phyloP scores from a whole-genome alignment of 2,797 vertebrate species.

The Emys orbicularis region DNA sequence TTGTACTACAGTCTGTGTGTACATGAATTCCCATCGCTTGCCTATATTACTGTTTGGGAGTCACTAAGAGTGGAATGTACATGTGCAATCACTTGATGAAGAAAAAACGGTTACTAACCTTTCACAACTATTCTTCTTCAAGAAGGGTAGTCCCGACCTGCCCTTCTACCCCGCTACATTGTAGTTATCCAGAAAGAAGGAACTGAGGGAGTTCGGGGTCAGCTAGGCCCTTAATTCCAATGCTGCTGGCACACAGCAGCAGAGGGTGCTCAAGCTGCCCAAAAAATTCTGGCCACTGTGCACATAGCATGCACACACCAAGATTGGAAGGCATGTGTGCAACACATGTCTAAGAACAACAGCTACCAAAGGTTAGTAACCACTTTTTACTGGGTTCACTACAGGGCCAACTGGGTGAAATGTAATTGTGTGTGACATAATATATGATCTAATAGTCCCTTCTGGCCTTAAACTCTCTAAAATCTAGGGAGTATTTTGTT shows the following conservation, averaged over 20 bases:
- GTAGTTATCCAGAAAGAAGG: background rate
- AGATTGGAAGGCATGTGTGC: background rate
- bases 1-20: too few species aligned
- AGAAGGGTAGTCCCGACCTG: background rate
- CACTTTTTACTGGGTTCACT: background rate
- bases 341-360: background rate
- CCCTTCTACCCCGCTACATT: too few species aligned
- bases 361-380: too few species aligned
- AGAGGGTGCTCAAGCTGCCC: background rate
- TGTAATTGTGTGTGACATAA: background rate
- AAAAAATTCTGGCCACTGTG: too few species aligned
- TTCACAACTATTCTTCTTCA: too few species aligned
- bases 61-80: too few species aligned
- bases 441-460: background rate
- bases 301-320: background rate
- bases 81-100: too few species aligned
- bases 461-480: background rate
- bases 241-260: background rate
- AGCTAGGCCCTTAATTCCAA: background rate
- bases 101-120: too few species aligned
- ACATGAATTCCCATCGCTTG: too few species aligned
- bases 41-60: too few species aligned
- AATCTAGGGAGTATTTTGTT: background rate
- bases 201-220: background rate
- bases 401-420: background rate